Percentiles rank a stretch among this genome's conserved stretches.
Evolutionary conservation across 2,888 invertebrate species (phyloP).

Genomic region (Drosophila infuscata): DNA sequence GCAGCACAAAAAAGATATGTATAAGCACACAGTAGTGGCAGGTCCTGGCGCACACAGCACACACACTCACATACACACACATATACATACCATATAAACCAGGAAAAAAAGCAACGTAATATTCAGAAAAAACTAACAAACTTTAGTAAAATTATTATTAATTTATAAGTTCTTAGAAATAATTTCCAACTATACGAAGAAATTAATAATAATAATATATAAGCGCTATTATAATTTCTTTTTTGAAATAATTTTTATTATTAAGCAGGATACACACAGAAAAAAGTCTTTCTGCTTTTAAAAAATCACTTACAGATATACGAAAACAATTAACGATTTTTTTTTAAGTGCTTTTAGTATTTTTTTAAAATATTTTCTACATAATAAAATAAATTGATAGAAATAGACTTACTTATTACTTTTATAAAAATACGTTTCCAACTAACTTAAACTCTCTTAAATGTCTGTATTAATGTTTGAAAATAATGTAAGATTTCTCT

Average conservation of each 20-base stretch:
- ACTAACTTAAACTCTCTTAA: not conserved
- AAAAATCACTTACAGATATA: not conserved
- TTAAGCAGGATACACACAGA: too few relatives aligned
- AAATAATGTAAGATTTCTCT: not conserved
- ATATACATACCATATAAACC: too few relatives aligned
- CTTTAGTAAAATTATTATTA: not conserved
- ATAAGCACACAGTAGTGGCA: not conserved
- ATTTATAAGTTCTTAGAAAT: not conserved
- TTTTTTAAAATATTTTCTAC: too few relatives aligned
- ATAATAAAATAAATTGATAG: not conserved
- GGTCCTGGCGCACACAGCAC: not conserved
- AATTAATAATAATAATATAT: not conserved
- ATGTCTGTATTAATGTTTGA: not conserved
- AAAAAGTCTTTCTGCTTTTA: not conserved
- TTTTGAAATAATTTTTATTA: too few relatives aligned
- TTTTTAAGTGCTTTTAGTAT: too few relatives aligned
- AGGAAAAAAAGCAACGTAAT: not conserved
- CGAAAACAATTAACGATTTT: not conserved
- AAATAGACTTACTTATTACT: not conserved
- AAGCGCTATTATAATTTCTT: too few relatives aligned
- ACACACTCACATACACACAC: constrained; percentile 49
- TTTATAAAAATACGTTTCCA: too few relatives aligned
- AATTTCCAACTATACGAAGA: not conserved
- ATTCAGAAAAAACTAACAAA: too few relatives aligned
- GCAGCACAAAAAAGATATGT: constrained; percentile 4